These are phyloP conservation scores for Tipula confusa DNA, from an alignment of 2,888 invertebrate genomes.

Conservation along the genomic window DNA sequence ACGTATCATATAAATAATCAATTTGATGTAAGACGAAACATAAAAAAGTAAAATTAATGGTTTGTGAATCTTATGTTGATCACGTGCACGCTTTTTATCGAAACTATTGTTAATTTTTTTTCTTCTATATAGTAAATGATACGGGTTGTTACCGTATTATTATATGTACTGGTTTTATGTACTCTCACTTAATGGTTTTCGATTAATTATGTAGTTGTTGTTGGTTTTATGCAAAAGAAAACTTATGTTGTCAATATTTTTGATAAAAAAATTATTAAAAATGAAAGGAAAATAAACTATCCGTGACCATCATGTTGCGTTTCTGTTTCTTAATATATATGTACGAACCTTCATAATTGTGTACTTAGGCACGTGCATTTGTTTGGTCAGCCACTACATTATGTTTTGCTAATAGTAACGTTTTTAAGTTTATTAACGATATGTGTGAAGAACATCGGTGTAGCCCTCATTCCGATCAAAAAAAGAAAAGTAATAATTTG, in stretches of 20 bases:
- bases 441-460: too few species aligned
- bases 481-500: too few species aligned
- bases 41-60: not conserved
- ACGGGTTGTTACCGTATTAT: not conserved
- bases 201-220: not conserved
- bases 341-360: too few species aligned
- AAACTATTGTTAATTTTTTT: not conserved
- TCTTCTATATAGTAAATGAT: not conserved
- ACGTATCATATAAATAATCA: conserved; percentile 3
- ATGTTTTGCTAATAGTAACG: too few species aligned
- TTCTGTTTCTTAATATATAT: too few species aligned
- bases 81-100: not conserved
- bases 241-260: not conserved
- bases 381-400: too few species aligned
- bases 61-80: not conserved
- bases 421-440: too few species aligned
- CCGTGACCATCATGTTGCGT: too few species aligned
- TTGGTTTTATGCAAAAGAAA: not conserved
- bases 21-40: not conserved
- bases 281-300: too few species aligned
- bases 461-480: too few species aligned
- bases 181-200: conserved; percentile 12
- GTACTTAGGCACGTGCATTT: too few species aligned
- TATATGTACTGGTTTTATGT: too few species aligned
- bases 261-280: not conserved